Percentiles rank a stretch among this genome's conserved stretches.
phyloP scores from a whole-genome alignment of 2,888 invertebrate genomes.

The Geophilus truncorum region DNA sequence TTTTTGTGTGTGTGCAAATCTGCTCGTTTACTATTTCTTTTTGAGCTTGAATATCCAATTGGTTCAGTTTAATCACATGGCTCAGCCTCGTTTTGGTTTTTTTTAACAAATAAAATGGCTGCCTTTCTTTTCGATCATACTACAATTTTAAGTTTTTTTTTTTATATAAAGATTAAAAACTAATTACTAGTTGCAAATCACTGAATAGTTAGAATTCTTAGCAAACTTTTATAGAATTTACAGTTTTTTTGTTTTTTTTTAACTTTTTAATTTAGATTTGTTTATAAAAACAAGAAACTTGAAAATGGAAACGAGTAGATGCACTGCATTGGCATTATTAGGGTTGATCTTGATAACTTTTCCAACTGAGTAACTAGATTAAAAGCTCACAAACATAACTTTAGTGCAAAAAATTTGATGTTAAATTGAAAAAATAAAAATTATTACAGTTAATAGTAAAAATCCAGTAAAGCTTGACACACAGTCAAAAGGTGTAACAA shows the following conservation, averaged over 20 bases:
- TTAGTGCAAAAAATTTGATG: neutral
- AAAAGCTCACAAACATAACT: constrained; percentile 10
- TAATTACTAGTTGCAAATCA: too few species aligned
- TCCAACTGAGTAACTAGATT: neutral
- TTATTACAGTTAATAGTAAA: neutral
- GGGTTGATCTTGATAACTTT: neutral
- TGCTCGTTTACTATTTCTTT: neutral
- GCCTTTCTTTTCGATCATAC: neutral
- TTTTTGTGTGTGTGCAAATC: neutral
- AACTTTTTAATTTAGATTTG: too few species aligned
- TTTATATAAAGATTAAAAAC: too few species aligned
- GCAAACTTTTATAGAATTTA: neutral
- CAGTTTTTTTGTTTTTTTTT: neutral
- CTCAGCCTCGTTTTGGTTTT: neutral
- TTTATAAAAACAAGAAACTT: neutral
- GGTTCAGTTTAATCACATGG: too few species aligned
- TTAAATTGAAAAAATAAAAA: neutral
- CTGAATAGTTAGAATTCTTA: too few species aligned
- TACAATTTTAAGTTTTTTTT: neutral
- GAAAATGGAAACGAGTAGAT: neutral
- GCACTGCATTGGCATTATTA: neutral
- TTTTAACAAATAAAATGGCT: neutral
- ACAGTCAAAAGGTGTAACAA: constrained; percentile 4
- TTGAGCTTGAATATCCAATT: too few species aligned
- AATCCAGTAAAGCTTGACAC: neutral